Evolutionary conservation across 2,113 vertebrate genomes (phyloP), one percentile per base, ranked within the genome.

Genomic region (Xiphophorus maculatus): DNA sequence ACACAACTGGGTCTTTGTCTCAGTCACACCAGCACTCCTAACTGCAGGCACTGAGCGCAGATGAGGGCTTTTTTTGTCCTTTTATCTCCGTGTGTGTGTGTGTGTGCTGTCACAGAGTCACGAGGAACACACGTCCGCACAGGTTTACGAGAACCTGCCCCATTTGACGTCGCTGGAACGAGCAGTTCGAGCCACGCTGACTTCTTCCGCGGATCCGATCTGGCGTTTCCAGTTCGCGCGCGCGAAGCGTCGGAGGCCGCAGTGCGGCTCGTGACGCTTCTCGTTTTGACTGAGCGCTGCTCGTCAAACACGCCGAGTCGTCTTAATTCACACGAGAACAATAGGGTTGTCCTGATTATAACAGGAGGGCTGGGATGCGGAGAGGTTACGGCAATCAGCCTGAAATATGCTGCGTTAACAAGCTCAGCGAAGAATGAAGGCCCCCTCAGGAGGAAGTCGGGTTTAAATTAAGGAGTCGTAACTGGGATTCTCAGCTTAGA

Each of bases 1-100:
- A 96, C 97, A 96, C 95, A 98, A 96, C 95, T 97, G 95, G 96
- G 95, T 90, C 93, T 93, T 94, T 90, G 90, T 83, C 93, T 95
- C 91, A 93, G 89, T 91, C 94, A 94, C 89, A 93, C 96, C 92
- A 91, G 94, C 93, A 76, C 78, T 88, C 91, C 89, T 94, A 92
- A 93, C 93, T 92, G 94, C 91, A 89, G 90, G 94, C 89, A 90
- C 93, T 81, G 93, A 94, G 91, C 90, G 87, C 90, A 90, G 82
- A 89, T 65, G 80, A 86, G 82, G 82, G 80, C 71, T 85, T 82
- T 67, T 30, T 88, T 87, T 89, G 85, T 88, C 88, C 84, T 81
- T 90, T 90, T 84, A 86, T 90, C 73, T 84, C 79, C 83, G 44
- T 69, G 63, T 30, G 27, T 81, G 79, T 87, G 40, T 42, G 40